phyloP scores from a whole-genome alignment of 2,888 invertebrate species.

The Cephonodes hylas region DNA sequence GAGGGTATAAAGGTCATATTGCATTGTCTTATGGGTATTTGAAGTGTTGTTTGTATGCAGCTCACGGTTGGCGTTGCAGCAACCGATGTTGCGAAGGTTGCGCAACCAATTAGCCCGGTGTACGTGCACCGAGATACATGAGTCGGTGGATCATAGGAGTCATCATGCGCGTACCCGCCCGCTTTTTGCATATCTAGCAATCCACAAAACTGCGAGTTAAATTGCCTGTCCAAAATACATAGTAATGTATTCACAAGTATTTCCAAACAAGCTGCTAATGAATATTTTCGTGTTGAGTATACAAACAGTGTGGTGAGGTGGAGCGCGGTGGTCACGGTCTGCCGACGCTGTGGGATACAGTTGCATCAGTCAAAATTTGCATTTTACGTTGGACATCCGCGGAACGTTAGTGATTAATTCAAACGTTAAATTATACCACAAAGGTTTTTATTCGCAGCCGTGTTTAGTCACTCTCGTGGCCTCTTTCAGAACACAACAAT shows the following conservation, averaged over 20 bases:
- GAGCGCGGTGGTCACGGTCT: conserved; percentile 63
- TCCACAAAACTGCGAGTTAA: conserved; percentile 11
- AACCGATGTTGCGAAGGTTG: conserved; percentile 53
- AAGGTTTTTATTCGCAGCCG: conserved; percentile 31
- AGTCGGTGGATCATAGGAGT: conserved; percentile 62
- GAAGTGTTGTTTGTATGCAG: conserved; percentile 37
- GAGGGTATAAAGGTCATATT: conserved; percentile 12
- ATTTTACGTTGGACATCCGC: conserved; percentile 65
- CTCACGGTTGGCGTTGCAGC: conserved; percentile 48
- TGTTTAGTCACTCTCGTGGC: background rate
- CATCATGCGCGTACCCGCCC: conserved; percentile 34
- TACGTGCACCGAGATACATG: conserved; percentile 49
- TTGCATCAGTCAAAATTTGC: conserved; percentile 70
- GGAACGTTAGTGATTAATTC: conserved; percentile 57
- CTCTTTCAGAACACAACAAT: background rate
- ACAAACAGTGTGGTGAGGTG: conserved; percentile 45
- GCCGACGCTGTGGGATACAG: conserved; percentile 62
- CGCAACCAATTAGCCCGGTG: conserved; percentile 60
- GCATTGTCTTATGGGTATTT: conserved; percentile 23
- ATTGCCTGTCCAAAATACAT: conserved; percentile 17
- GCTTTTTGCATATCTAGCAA: background rate
- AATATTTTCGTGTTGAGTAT: conserved; percentile 52
- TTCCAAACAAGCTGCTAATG: conserved; percentile 52
- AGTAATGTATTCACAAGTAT: conserved; percentile 26
- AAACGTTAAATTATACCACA: conserved; percentile 56